phyloP scores from a whole-genome alignment of 2,888 invertebrate genomes.

The Hydriomena furcata region DNA sequence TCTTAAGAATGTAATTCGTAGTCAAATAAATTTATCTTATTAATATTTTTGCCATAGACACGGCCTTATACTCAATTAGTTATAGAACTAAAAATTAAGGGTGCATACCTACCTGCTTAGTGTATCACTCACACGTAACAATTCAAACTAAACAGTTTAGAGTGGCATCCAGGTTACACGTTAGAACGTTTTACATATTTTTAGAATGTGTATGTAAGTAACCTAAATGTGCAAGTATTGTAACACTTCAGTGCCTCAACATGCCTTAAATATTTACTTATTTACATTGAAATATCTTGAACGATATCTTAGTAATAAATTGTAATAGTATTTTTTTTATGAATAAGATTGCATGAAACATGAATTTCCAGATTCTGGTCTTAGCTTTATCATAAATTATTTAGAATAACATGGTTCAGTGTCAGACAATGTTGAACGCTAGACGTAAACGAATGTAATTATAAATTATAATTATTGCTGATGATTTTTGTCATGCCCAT shows the following conservation, averaged over 20 bases:
- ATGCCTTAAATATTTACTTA: slow-evolving; percentile 31
- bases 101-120: slow-evolving; percentile 10
- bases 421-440: slow-evolving; percentile 26
- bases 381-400: slow-evolving; percentile 70
- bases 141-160: slow-evolving; percentile 9
- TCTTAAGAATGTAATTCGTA: slow-evolving; percentile 54
- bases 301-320: slow-evolving; percentile 33
- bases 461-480: slow-evolving; percentile 18
- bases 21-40: slow-evolving; percentile 55
- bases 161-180: slow-evolving; percentile 10
- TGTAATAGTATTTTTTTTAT: slow-evolving; percentile 45
- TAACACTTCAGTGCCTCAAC: slow-evolving; percentile 35
- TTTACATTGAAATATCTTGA: slow-evolving; percentile 39
- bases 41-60: slow-evolving; percentile 61
- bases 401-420: slow-evolving; percentile 39
- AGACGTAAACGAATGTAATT: slow-evolving; percentile 17
- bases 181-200: slow-evolving; percentile 8
- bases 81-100: slow-evolving; percentile 13
- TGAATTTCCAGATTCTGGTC: slow-evolving; percentile 55
- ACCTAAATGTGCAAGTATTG: slow-evolving; percentile 20
- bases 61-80: slow-evolving; percentile 35
- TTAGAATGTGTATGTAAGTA: slow-evolving; percentile 7
- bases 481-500: slow-evolving; percentile 29
- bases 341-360: slow-evolving; percentile 37
- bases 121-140: background rate